Base-by-base conservation (phyloP, 2,113 vertebrate genomes). In the Dipodomys ordii region DNA sequence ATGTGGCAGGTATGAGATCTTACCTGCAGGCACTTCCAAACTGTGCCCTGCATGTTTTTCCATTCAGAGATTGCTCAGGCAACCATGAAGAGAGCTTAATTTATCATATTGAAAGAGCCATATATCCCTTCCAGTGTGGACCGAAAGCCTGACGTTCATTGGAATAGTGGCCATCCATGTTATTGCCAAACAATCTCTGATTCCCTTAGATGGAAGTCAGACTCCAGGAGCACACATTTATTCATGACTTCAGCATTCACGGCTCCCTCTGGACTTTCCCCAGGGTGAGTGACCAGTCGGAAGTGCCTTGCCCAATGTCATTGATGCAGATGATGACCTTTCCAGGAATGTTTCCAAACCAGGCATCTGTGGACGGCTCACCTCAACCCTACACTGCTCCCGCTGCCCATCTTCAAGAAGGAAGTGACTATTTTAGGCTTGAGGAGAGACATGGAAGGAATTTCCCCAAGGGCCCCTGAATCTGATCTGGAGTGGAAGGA, bases 341-440 rank as follows among this genome's bases (percentile, higher is more conserved):
- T 84, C 85, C 86, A 87, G 87, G 80, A 95, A 92, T 25, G 13
- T 23, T 78, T 88, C 78, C 78, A 85, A 83, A 87, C 60, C 60
- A 32, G 83, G 76, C 89, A 23, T 64, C 71, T 80, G 67, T 77
- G 25, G 28, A 28, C 0, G 78, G 22, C 71, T 91, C 9, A 23
- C 53, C 6, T n/a, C 60, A 13, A 30, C 23, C 35, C 23, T 30
- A 35, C 32, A 1, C n/a, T 30, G 71, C 30, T 77, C 35, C 53
- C 49, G 4, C 68, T 49, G 25, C 25, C 35, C 57, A 67, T 53
- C 67, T 35, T 49, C 82, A 78, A 69, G 71, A 69, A 69, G 90
- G 76, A 80, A 95, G 72, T 67, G 72, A 62, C 86, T 96, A 77
- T 87, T 96, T 86, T 60, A 39, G 80, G 76, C 13, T 6, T 93